phyloP scores from a whole-genome alignment of 2,888 invertebrate species.

The Ceraclea dissimilis region DNA sequence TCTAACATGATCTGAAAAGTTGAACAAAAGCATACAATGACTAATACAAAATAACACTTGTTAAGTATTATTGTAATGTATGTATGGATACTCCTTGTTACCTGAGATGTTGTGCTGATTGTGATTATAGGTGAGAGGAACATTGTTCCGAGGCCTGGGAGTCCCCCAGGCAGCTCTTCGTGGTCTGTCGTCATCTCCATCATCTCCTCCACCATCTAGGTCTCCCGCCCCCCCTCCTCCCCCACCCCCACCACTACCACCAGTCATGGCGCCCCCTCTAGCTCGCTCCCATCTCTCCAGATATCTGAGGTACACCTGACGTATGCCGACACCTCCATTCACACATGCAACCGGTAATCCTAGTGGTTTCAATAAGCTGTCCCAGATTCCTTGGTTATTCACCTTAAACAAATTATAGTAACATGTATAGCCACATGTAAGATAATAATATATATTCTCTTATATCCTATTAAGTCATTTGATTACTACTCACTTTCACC shows the following conservation, averaged over 20 bases:
- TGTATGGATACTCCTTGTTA: conserved; percentile 38
- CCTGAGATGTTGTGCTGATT: conserved; percentile 68
- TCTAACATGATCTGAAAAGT: conserved; percentile 19
- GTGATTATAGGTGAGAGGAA: conserved; percentile 71
- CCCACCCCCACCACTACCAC: conserved; percentile 71
- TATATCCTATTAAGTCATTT: no score
- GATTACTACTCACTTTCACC: no score
- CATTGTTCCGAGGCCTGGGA: conserved; percentile 54
- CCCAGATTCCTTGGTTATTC: conserved; percentile 84
- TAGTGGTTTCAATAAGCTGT: conserved; percentile 67
- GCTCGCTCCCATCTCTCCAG: conserved; percentile 86
- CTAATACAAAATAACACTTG: no score
- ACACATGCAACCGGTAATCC: conserved; percentile 77
- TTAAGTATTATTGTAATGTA: no score
- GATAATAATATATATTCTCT: no score
- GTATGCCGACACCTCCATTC: conserved; percentile 80
- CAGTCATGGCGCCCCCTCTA: conserved; percentile 79
- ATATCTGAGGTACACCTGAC: conserved; percentile 75
- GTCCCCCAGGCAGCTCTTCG: conserved; percentile 64
- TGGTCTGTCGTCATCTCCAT: conserved; percentile 70
- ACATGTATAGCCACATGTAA: no score
- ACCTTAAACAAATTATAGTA: conserved; percentile 49
- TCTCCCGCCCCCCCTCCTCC: conserved; percentile 69
- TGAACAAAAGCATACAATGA: neutral
- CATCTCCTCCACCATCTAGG: conserved; percentile 67